Base-by-base conservation (phyloP, 1,140 invertebrate species). In the Temnothorax nylanderi region DNA sequence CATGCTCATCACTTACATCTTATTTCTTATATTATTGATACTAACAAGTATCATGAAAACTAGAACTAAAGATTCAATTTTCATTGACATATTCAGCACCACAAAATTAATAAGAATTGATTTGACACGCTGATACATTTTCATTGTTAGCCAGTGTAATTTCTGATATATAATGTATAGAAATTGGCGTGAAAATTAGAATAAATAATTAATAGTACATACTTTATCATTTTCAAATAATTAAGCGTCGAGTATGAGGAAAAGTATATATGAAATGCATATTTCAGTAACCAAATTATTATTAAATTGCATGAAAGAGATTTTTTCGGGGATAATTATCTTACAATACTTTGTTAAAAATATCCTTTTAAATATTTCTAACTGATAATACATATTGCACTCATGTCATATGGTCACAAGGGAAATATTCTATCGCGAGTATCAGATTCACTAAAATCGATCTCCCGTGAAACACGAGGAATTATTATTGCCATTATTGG, bases 401-500 rank as follows among this genome's bases (percentile, higher is more conserved):
- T 0, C 16, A 44, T 21, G n/a, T 51, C 10, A 34, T 51, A 51
- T 51, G 34, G 51, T 51, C 10, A 32, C 16, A 10, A 34, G 34
- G 3, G 0, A 44, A 16, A 58, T 76, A 41, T 2, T 5, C 7
- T 44, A 5, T 58, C 1, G 7, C 8, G 21, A 60, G 21, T 58
- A 75, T 18, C 34, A 58, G 4, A 76, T 60, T 76, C 7, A 41
- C 0, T 32, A 76, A 62, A 62, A 77, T 62, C 37, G 32, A 58
- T 11, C 26, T 62, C 3, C 13, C 34, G 18, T 4, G 44, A 51
- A 7, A 37, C 34, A 16, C 41, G 16, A 62, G 3, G n/a, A 37
- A 51, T 67, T 67, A 51, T 80, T 78, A 54, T 69, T 18, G 26
- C 54, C 54, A 51, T 80, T 78, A 54, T 69, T 18, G 26, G n/a